phyloP scores from a whole-genome alignment of 2,113 vertebrate genomes.

The Bucco capensis region DNA sequence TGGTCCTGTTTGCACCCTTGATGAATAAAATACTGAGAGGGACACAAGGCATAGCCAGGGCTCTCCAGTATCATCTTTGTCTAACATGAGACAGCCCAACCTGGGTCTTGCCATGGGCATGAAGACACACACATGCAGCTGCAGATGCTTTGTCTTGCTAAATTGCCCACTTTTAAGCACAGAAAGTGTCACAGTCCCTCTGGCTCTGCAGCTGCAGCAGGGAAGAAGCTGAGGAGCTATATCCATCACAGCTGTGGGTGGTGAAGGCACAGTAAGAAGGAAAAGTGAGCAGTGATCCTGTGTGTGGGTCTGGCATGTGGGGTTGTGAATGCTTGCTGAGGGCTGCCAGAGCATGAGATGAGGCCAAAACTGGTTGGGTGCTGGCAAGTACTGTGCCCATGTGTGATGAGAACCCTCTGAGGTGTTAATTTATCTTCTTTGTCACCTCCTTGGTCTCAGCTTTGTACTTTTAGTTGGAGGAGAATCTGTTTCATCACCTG shows the following conservation, averaged over 20 bases:
- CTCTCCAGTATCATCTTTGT: background rate
- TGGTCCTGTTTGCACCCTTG: background rate
- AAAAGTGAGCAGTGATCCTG: fast-evolving
- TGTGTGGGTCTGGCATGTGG: background rate
- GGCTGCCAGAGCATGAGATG: background rate
- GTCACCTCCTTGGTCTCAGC: background rate
- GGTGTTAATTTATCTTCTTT: background rate
- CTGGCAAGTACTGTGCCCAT: background rate
- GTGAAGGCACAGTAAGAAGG: background rate
- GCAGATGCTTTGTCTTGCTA: background rate
- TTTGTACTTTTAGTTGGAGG: background rate
- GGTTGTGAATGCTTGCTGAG: background rate
- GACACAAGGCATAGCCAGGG: fast-evolving
- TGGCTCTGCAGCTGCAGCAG: fast-evolving
- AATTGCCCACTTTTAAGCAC: background rate
- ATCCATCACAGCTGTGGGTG: background rate
- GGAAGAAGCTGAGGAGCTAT: background rate
- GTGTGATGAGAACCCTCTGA: background rate
- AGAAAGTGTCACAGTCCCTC: background rate
- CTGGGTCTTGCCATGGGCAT: background rate
- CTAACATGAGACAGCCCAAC: background rate
- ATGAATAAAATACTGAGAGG: background rate
- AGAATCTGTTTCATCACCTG: background rate
- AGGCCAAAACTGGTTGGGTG: background rate
- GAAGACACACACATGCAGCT: background rate